Base-by-base conservation (phyloP, 2,797 vertebrate species). In the Erethizon dorsatum region DNA sequence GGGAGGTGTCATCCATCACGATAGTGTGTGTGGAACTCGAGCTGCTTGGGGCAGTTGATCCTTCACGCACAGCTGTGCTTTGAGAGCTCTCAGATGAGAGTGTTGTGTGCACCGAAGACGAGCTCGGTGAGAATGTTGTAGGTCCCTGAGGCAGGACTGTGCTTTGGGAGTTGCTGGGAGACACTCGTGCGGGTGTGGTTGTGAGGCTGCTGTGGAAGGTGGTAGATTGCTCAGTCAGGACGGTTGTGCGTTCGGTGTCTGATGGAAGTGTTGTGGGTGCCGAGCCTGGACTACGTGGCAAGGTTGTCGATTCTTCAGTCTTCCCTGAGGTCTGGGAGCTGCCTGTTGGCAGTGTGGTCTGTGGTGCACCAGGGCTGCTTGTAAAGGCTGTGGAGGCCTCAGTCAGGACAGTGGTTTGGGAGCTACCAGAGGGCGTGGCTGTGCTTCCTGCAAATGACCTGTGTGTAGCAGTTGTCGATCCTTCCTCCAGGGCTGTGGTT, bases 401-500 rank as follows among this genome's bases (percentile, higher is more conserved):
- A 56, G 14, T 37, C 3, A 28, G 4, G 67, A 41, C 8, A 18
- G 52, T 56, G 22, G 24, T 31, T 18, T 56, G 45, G 18, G 45
- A 24, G 63, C 47, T 54, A 2, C 2, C 11, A 52, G 33, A 10
- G 8, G 63, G 3, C 2, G 4, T 6, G 6, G 26, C 2, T 45
- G 17, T 59, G 50, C 22, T 54, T 17, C 1, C 4, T n/a, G 3
- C n/a, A n/a, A n/a, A 17, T 13, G 59, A 15, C 1, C 61, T 65
- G 17, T 5, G 8, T 33, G 17, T 26, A 3, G 10, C 2, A 3
- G 20, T 1, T 69, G 47, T 54, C 0, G 22, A 1, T n/a, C 4
- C 59, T 12, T 12, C 41, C 13, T 1, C 41, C 6, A 4, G 7
- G 9, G 5, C 18, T 20, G 12, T 24, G 71, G 17, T n/a, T 0